Evolutionary conservation across 2,797 vertebrate genomes (phyloP), one percentile per base, ranked within the genome.

Genomic region (Mormyrops boulengeri): DNA sequence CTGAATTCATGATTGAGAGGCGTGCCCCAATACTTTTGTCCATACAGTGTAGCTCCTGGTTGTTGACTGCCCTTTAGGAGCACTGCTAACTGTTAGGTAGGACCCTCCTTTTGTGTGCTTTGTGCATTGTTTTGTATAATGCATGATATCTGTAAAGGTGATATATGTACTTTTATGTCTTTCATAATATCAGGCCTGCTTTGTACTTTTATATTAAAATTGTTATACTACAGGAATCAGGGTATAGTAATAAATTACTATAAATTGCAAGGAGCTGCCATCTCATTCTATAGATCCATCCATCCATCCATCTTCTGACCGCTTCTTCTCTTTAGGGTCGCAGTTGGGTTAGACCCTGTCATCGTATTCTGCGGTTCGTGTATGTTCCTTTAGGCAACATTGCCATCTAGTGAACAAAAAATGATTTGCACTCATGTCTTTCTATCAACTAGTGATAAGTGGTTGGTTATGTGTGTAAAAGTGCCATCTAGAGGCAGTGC

Each of bases 401-500:
- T 50, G 55, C 53, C 80, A 89, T 57, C 88, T 62, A 85, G 41
- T 11, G 88, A 38, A 4, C 3, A 50, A 60, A 85, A 6, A 62
- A 41, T 4, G 2, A 62, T 85, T 66, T 85, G 55, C 80, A 57
- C 26, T 19, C 2, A 34, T 50, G n/a, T 62, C 4, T 47, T 57
- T 88, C 47, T 12, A 7, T 19, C 17, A 3, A 44, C 73, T 44
- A 44, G 73, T 38, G 6, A 80, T 44, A 17, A 19, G 38, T 44
- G 38, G 34, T 44, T 38, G 73, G 69, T 77, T 38, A 77, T 41
- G 14, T 77, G 8, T 11, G 41, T 19, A 66, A 88, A 47, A 30
- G 89, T 90, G 90, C 90, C 91, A 89, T 87, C 92, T 89, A 53
- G 88, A 88, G 91, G 86, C 38, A 66, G 9, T 22, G 26, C 26